Conservation (phyloP, 2,113 vertebrate genomes). For the Poecilia latipinna region DNA sequence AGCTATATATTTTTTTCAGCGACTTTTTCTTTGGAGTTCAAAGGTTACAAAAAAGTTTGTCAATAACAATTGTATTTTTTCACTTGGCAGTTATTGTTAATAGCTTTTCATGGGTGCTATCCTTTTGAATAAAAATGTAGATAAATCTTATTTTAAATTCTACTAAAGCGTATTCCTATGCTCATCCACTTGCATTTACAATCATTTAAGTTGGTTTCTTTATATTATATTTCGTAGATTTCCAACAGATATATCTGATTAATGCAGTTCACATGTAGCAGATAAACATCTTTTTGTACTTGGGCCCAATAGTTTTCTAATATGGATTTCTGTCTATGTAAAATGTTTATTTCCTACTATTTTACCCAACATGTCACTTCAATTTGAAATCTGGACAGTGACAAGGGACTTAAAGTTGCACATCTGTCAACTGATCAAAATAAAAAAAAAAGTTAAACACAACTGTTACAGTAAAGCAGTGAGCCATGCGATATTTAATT, state of each 20-base stretch:
- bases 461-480: slow-evolving; percentile 41
- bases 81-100: not conserved
- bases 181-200: no score
- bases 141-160: not conserved
- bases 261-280: not conserved
- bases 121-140: not conserved
- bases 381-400: not conserved
- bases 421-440: slow-evolving; percentile 63
- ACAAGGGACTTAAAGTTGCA: slow-evolving; percentile 46
- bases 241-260: not conserved
- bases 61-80: not conserved
- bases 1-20: no score
- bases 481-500: slow-evolving; percentile 56
- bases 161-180: no score
- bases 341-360: not conserved
- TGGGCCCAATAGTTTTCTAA: not conserved
- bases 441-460: slow-evolving; percentile 49
- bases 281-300: not conserved
- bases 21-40: no score
- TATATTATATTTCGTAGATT: not conserved
- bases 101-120: not conserved
- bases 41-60: not conserved
- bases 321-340: not conserved
- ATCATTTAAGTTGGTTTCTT: no score
- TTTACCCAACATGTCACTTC: slow-evolving; percentile 1